Evolutionary conservation across 2,888 invertebrate genomes (phyloP).

Genomic region (Drosophila tanythrix): DNA sequence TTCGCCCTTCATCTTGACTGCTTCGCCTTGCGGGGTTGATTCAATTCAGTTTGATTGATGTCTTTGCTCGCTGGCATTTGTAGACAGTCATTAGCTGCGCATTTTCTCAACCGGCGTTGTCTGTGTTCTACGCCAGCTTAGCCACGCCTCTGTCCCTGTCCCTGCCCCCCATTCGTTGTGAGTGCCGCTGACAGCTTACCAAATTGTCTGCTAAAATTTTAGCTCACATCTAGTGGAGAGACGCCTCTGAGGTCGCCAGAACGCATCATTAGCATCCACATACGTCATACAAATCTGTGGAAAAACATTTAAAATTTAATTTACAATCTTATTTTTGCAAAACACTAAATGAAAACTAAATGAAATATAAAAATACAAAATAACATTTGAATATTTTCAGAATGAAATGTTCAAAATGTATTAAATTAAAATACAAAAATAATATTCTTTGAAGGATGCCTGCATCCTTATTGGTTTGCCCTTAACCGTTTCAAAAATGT

Average conservation of each 20-base stretch:
- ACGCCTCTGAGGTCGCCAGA: constrained; percentile 27
- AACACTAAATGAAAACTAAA: not conserved
- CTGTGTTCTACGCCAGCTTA: constrained; percentile 35
- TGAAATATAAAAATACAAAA: not conserved
- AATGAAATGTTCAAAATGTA: not conserved
- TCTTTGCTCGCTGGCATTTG: constrained; percentile 62
- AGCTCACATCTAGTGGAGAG: constrained; percentile 11
- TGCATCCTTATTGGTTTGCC: not conserved
- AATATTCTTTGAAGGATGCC: not conserved
- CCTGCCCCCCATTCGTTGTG: constrained; percentile 52
- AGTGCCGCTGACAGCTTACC: constrained; percentile 75
- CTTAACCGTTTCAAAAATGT: no score
- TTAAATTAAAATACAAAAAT: not conserved
- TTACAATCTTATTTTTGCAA: not conserved
- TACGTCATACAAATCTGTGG: constrained; percentile 1
- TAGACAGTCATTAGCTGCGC: constrained; percentile 76
- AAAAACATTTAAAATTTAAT: constrained; percentile 17
- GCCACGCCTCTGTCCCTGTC: constrained; percentile 10
- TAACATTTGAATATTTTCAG: not conserved
- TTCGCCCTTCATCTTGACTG: not conserved
- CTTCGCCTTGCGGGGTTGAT: constrained; percentile 40
- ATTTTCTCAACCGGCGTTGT: constrained; percentile 45
- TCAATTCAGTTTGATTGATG: constrained; percentile 71
- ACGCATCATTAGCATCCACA: constrained; percentile 65
- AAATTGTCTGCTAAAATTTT: constrained; percentile 69